Evolutionary conservation across 2,888 invertebrate genomes (phyloP), one percentile per base, ranked within the genome.

Genomic region (Adineta ricciae): DNA sequence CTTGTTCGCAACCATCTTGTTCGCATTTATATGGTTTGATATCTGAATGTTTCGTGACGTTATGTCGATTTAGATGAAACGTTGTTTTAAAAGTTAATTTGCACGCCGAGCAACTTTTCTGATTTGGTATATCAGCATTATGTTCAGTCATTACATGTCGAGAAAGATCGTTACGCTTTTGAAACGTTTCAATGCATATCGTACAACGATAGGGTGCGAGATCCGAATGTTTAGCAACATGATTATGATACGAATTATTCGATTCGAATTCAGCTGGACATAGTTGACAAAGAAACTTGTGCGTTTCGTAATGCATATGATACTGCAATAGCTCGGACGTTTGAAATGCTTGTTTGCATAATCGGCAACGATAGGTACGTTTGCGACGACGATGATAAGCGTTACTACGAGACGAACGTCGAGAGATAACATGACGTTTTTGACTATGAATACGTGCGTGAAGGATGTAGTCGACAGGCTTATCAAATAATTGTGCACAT

Each of bases 61-160:
- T 41, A 41, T 85, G 84, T 64, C 84, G 83, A 24, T 85, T 85
- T n/a, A 85, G 27, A 64, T 85, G 84, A 72, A 85, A 85, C 50
- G 83, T 83, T 2, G 84, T 85, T 83, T 85, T 85, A 56, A 85
- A 85, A 21, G 84, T 85, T 83, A 83, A 83, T 16, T 83, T 64
- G 50, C 84, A 85, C 8, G 83, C n/a, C 21, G 52, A n/a, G 50
- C 84, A 85, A 46, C 54, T 56, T n/a, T 85, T 85, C 46, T 85
- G 84, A 32, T 85, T 85, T 11, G 78, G 83, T n/a, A 83, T 64
- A 38, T 84, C 84, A 32, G 32, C 64, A 41, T 78, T 78, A 78
- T 78, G 78, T 56, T 85, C 83, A 11, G 38, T 72, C 11, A 64
- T 49, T 16, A 52, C 84, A 50, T 85, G 84, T 49, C 50, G 64